phyloP scores from a whole-genome alignment of 1,140 invertebrate species.

The Apocrypta bakeri region DNA sequence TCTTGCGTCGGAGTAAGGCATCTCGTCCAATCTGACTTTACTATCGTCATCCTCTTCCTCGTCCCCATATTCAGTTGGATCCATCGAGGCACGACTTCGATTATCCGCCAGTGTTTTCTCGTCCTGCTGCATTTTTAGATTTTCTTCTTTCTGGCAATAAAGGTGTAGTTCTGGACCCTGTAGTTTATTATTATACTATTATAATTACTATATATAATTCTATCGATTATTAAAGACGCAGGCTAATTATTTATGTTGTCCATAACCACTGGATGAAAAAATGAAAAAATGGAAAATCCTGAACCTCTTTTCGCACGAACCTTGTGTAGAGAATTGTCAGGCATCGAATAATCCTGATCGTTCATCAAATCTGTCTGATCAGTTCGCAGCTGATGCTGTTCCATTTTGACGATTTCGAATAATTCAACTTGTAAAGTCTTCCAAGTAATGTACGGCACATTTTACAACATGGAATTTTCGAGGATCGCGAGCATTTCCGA shows the following conservation, averaged over 20 bases:
- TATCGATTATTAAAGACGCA: background rate
- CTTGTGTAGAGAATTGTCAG: conserved; percentile 40
- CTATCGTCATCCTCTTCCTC: conserved; percentile 37
- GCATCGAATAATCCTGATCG: background rate
- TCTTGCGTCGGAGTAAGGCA: conserved; percentile 50
- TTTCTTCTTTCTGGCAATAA: background rate
- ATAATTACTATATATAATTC: too few relatives aligned
- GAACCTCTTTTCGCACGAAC: conserved; percentile 1
- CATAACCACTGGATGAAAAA: too few relatives aligned
- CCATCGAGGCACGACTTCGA: conserved; percentile 47
- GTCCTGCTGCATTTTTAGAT: conserved; percentile 31
- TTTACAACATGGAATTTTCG: background rate
- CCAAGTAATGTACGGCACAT: background rate
- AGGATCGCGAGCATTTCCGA: background rate
- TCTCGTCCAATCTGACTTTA: conserved; percentile 16
- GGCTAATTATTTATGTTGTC: background rate
- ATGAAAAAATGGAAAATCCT: too few relatives aligned
- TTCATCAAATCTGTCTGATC: background rate
- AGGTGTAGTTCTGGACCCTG: background rate
- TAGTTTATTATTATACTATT: background rate
- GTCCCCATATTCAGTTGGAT: conserved; percentile 52
- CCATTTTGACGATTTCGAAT: background rate
- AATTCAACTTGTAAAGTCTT: background rate
- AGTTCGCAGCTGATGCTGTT: background rate
- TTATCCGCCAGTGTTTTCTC: conserved; percentile 50